phyloP scores from a whole-genome alignment of 2,888 invertebrate species.

The Dryobota labecula region DNA sequence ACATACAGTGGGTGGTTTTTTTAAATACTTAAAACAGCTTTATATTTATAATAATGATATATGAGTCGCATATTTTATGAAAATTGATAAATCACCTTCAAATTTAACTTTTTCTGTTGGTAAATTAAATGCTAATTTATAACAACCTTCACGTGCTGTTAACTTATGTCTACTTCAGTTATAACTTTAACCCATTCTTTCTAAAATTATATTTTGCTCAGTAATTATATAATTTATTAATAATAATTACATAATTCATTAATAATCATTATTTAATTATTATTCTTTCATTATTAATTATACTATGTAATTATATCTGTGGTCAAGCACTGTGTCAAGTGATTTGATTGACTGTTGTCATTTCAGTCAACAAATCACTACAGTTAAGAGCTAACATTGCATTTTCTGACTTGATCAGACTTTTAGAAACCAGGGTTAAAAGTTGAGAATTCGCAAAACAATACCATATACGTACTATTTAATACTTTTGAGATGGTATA shows the following conservation, averaged over 20 bases:
- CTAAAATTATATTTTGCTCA: neutral
- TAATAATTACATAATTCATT: no score
- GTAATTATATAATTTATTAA: neutral
- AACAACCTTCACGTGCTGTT: constrained; percentile 51
- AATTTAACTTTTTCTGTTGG: constrained; percentile 20
- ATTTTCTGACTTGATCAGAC: neutral
- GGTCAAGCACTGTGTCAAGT: neutral
- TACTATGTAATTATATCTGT: constrained; percentile 8
- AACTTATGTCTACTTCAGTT: constrained; percentile 32
- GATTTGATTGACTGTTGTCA: neutral
- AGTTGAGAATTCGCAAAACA: constrained; percentile 1
- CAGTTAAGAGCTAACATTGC: neutral
- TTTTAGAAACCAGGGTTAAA: constrained; percentile 2
- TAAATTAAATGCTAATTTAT: constrained; percentile 57
- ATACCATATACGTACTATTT: neutral
- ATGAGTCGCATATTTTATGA: constrained; percentile 35
- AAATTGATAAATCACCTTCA: constrained; percentile 32
- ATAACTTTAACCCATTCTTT: constrained; percentile 6
- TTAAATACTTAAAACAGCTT: constrained; percentile 50
- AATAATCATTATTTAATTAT: no score
- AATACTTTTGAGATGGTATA: constrained; percentile 10
- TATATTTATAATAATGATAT: constrained; percentile 40
- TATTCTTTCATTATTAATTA: no score
- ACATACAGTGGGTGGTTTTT: constrained; percentile 34
- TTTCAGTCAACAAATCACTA: neutral